Evolutionary conservation across 2,797 vertebrate species (phyloP).

Genomic region (Mormyrops attenuatus): DNA sequence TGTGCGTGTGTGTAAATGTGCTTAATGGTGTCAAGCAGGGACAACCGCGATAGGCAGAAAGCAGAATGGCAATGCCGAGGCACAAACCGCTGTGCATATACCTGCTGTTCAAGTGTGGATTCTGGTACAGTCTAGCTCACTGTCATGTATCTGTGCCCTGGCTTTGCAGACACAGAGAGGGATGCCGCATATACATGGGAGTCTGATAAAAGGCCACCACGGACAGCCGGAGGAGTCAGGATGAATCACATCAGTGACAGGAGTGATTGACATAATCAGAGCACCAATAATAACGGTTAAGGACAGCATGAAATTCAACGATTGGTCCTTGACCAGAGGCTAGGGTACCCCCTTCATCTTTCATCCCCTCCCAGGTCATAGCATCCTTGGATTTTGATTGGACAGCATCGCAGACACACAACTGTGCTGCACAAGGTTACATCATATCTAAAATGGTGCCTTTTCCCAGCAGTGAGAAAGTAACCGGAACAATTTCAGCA

Average conservation of each 20-base stretch:
- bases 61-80: neutral
- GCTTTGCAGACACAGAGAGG: neutral
- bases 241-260: neutral
- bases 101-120: neutral
- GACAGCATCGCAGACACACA: neutral
- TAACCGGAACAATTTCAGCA: neutral
- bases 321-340: neutral
- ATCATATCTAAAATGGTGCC: neutral
- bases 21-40: slow-evolving; percentile 6
- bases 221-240: neutral
- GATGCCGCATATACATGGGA: neutral
- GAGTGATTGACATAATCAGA: neutral
- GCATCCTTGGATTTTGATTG: neutral
- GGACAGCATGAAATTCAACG: neutral
- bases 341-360: neutral
- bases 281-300: neutral
- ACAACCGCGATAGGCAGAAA: neutral
- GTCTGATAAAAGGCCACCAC: neutral
- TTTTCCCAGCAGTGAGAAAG: neutral
- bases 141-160: neutral
- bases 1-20: neutral
- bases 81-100: neutral
- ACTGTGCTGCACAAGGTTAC: neutral
- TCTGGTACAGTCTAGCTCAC: neutral
- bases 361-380: neutral